These are phyloP conservation scores for Chloroceryle amazona DNA, from an alignment of 2,797 vertebrate genomes.

Conservation along the genomic window DNA sequence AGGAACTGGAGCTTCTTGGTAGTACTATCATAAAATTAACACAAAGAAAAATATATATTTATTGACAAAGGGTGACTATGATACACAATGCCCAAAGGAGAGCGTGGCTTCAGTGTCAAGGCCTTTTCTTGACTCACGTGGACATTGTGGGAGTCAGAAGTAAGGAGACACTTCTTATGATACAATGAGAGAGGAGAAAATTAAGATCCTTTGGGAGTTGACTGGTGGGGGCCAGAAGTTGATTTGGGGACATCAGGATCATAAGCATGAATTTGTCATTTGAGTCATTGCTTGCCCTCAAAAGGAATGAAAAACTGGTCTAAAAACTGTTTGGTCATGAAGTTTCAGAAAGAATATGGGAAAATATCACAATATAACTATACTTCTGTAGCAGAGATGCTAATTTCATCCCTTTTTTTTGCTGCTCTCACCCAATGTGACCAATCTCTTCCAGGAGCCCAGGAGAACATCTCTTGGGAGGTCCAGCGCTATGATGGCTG, in stretches of 20 bases:
- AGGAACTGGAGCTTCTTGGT: background rate
- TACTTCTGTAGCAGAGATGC: background rate
- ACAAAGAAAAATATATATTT: background rate
- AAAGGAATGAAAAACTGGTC: background rate
- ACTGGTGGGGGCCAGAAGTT: background rate
- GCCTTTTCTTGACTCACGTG: background rate
- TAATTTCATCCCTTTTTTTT: background rate
- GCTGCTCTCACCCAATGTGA: background rate
- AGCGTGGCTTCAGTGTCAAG: fast-evolving
- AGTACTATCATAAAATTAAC: background rate
- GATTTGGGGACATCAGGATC: background rate
- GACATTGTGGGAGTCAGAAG: background rate
- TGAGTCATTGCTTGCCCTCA: background rate
- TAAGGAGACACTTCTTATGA: background rate
- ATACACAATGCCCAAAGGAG: fast-evolving
- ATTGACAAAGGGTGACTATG: background rate
- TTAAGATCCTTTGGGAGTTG: background rate
- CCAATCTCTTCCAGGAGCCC: constrained; percentile 75
- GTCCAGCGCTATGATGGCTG: constrained; percentile 93
- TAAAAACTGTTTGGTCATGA: background rate
- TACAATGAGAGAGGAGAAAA: background rate
- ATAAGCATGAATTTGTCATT: background rate
- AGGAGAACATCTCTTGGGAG: constrained; percentile 85
- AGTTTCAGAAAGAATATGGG: background rate
- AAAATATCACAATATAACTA: background rate